Evolutionary conservation across 2,888 invertebrate genomes (phyloP).

Genomic region (Stenchaetothrips biformis): DNA sequence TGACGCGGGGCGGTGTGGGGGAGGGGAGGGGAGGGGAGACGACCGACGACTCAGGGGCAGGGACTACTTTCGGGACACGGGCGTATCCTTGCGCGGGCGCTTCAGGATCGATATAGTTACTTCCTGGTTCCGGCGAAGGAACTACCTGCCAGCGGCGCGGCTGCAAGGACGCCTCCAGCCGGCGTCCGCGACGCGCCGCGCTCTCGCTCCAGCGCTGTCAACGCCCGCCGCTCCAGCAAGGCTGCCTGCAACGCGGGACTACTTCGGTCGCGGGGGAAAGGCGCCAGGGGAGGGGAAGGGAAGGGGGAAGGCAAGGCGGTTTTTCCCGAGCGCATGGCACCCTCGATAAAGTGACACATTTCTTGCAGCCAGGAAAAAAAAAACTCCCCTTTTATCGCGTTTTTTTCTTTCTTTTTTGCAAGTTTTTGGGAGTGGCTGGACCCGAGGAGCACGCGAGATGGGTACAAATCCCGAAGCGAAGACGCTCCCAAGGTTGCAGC

Average conservation of each 20-base stretch:
- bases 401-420: not conserved
- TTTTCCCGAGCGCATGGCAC: too few relatives aligned
- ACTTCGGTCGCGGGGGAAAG: not conserved
- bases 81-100: not conserved
- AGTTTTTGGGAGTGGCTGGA: too few relatives aligned
- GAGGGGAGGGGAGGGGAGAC: not conserved
- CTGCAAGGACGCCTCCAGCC: not conserved
- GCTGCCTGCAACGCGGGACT: not conserved
- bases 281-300: too few relatives aligned
- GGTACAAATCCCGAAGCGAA: too few relatives aligned
- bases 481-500: too few relatives aligned
- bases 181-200: not conserved
- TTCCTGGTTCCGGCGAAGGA: not conserved
- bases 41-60: not conserved
- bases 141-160: not conserved
- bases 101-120: not conserved
- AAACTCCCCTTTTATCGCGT: not conserved
- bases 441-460: too few relatives aligned
- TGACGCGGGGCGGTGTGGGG: not conserved
- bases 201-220: not conserved
- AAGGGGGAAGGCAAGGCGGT: too few relatives aligned
- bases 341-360: too few relatives aligned
- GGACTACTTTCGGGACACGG: not conserved
- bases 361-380: too few relatives aligned
- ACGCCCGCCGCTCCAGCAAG: not conserved